These are phyloP conservation scores for Intellagama lesueurii DNA, from an alignment of 2,797 vertebrate species.

Conservation along the genomic window DNA sequence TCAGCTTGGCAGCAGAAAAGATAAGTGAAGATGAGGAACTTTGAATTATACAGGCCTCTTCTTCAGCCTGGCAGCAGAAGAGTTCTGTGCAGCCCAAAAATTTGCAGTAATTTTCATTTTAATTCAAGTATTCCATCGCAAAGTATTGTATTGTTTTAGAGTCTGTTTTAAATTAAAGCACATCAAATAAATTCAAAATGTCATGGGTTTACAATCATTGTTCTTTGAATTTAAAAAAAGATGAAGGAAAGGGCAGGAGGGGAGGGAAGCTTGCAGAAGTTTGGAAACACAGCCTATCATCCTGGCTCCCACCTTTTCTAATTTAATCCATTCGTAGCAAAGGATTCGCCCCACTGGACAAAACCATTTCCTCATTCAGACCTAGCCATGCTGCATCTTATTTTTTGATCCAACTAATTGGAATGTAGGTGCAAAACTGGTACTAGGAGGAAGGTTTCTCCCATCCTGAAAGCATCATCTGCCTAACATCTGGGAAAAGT, in stretches of 20 bases:
- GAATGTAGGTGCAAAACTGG: not conserved
- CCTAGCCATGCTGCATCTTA: not conserved
- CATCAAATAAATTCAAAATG: not conserved
- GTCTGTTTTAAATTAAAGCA: not conserved
- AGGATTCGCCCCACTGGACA: not conserved
- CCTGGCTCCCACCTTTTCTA: not conserved
- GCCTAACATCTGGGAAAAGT: slow-evolving; percentile 16
- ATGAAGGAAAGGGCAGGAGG: not conserved
- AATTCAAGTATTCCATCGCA: not conserved
- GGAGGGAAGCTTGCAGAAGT: not conserved
- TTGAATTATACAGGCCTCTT: not conserved
- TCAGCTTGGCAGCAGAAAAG: not conserved
- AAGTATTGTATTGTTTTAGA: not conserved
- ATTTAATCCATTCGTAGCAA: not conserved
- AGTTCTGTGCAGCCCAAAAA: not conserved
- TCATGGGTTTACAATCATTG: not conserved
- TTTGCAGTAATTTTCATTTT: not conserved
- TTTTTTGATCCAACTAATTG: slow-evolving; percentile 2
- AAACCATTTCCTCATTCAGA: not conserved
- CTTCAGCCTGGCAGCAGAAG: not conserved
- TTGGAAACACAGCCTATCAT: not conserved
- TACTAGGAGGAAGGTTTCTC: not conserved
- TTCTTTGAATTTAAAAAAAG: not conserved
- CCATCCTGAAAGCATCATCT: not conserved
- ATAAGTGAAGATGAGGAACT: not conserved